These are phyloP conservation scores for Candidula unifasciata DNA, from an alignment of 2,888 invertebrate genomes.

Conservation along the genomic window DNA sequence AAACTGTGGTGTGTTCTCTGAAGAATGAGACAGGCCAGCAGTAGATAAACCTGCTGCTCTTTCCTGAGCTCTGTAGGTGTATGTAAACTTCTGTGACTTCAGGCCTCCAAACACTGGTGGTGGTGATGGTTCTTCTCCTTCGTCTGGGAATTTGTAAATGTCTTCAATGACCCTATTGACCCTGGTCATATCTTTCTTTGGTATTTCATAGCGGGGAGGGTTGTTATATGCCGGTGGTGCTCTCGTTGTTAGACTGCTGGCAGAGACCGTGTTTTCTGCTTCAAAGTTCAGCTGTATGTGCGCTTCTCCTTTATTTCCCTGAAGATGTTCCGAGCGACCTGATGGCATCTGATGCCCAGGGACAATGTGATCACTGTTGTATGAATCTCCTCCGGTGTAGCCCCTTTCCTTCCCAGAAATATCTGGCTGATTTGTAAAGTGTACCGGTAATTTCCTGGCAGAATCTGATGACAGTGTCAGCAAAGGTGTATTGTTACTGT, in stretches of 20 bases:
- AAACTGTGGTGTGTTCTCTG: not conserved
- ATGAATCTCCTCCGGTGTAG: not conserved
- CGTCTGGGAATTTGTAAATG: slow-evolving; percentile 42
- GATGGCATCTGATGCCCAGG: not conserved
- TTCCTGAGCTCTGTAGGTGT: not conserved
- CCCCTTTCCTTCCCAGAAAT: not conserved
- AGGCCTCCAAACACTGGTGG: not conserved
- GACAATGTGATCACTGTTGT: not conserved
- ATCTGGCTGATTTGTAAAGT: not conserved
- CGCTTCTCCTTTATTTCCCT: not conserved
- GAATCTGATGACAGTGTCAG: not conserved
- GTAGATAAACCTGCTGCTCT: not conserved
- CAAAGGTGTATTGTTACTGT: not conserved
- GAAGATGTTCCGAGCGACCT: not conserved
- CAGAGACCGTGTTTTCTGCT: not conserved
- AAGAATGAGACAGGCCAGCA: not conserved
- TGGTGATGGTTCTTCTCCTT: slow-evolving; percentile 26
- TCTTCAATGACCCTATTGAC: slow-evolving; percentile 39
- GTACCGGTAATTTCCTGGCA: not conserved
- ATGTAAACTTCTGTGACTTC: slow-evolving; percentile 30
- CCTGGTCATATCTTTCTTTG: slow-evolving; percentile 6
- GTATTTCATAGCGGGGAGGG: slow-evolving; percentile 18
- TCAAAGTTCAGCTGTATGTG: not conserved
- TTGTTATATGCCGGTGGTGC: not conserved
- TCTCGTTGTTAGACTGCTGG: not conserved